Percentiles rank a stretch among this genome's conserved stretches.
These are phyloP conservation scores for Chionoecetes opilio DNA, from an alignment of 1,140 invertebrate genomes.

Conservation along the genomic window DNA sequence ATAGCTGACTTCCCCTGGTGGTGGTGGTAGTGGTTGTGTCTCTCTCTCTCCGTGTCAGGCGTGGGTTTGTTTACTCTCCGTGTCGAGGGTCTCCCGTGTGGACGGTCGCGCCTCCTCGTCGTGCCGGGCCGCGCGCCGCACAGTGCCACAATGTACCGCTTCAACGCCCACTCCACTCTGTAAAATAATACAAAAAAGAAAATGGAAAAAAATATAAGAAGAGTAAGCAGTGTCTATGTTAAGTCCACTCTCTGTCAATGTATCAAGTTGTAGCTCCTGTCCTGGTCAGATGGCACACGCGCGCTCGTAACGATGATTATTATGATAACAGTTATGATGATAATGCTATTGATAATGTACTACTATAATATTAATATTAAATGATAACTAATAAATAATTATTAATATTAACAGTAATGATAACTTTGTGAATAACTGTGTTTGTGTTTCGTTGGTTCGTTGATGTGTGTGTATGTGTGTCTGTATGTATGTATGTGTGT, in stretches of 20 bases:
- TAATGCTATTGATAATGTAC: not conserved
- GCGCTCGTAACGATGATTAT: not conserved
- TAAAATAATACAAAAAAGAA: too few relatives aligned
- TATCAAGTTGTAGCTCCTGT: not conserved
- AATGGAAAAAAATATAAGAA: too few relatives aligned
- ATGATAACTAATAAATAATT: conserved; percentile 32
- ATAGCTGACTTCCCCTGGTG: not conserved
- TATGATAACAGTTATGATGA: not conserved
- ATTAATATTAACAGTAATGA: conserved; percentile 23
- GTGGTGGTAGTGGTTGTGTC: not conserved
- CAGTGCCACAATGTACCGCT: too few relatives aligned
- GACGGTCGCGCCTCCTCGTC: too few relatives aligned
- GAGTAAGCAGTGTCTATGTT: too few relatives aligned
- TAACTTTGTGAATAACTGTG: conserved; percentile 19
- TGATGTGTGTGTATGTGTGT: not conserved
- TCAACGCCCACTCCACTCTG: too few relatives aligned
- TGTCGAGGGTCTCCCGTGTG: too few relatives aligned
- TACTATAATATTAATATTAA: conserved; percentile 32
- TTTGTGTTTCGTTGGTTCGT: not conserved
- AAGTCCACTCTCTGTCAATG: not conserved
- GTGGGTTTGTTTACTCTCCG: not conserved
- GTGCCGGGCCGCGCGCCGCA: too few relatives aligned
- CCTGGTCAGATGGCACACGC: not conserved
- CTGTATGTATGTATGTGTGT: not conserved
- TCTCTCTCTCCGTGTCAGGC: not conserved